Base-by-base conservation (phyloP, 1,140 invertebrate species). In the Aphelenchoides fujianensis region DNA sequence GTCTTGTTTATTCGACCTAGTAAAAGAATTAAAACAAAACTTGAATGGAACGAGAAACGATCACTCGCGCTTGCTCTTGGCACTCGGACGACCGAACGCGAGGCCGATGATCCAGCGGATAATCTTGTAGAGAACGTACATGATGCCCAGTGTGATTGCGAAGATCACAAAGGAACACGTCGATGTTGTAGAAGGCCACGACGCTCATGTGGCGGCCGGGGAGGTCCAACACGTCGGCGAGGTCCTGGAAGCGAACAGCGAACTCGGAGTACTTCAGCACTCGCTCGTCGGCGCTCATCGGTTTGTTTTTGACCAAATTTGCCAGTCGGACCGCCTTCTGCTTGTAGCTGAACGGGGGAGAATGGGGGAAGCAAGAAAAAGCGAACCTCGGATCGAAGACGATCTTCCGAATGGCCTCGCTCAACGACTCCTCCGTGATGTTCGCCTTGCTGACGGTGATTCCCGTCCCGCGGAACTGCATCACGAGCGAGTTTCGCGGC, bases 211-310 rank as follows among this genome's bases (percentile, higher is more conserved):
- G n/a, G 16, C 71, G 2, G 0, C 70, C 70, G 27, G 2, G 52
- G 3, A 74, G 19, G n/a, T 72, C 70, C 36, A 72, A 31, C 27
- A 35, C 28, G 3, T 54, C 35, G 16, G 36, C 5, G 19, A 35
- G 36, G 35, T 55, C 68, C 30, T 62, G 69, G 34, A 74, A 72
- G 9, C 61, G 27, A n/a, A 71, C 70, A 23, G 70, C 70, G 61
- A 72, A 72, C 27, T 74, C 70, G 0, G 71, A 2, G 30, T 73
- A 72, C n/a, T 72, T 73, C 0, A 72, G 19, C 9, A 72, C 52
- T 2, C 70, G n/a, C n/a, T 73, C 2, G 23, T 72, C 70, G 7
- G 71, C n/a, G 16, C 23, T 71, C 37, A 73, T 54, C 1, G 70
- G 70, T 28, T 74, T 70, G 1, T 70, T 34, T 12, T 9, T 19